Evolutionary conservation across 2,888 invertebrate genomes (phyloP), one percentile per base, ranked within the genome.

Genomic region (Labia minor): DNA sequence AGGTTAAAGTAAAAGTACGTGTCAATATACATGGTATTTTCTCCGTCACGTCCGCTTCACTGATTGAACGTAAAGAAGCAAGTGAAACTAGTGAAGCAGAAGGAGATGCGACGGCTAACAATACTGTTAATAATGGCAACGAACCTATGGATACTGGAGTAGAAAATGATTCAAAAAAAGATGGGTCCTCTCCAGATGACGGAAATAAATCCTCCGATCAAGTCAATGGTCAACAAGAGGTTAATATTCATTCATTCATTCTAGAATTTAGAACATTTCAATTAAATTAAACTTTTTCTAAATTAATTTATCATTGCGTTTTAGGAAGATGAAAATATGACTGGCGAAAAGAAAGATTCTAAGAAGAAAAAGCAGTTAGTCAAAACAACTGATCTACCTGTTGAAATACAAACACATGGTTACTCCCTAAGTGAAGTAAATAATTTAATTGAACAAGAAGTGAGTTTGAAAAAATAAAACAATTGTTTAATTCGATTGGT

Each of bases 11-110:
- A 2, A 98, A 97, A 81, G 93, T 95, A 4, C 85, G 96, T 72
- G 84, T 99, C 66, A 96, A 97, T 81, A 83, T 91, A 65, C 90
- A 99, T 77, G 98, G 99, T 65, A 88, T 97, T 69, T 88, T 99
- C 75, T 85, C 86, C 11, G 86, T 98, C 20, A 86, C 89, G 11
- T 90, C 90, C 66, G 98, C 98, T 2, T 87, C 90, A 0, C 80
- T 94, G 67, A 84, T 89, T 61, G 90, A 92, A 74, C 89, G 89
- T 74, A 87, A 86, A 74, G 85, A 82, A 69, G 80, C 82, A 1
- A 67, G 72, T 18, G 76, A 76, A 20, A 73, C 73, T 14, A 75
- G 75, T 37, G 72, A 74, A 61, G 70, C 68, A 69, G 71, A 67
- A 67, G 49, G 49, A 4, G 49, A 49, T 49, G 4, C n/a, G 3